Evolutionary conservation across 2,888 invertebrate genomes (phyloP).

Genomic region (Pocota personata): DNA sequence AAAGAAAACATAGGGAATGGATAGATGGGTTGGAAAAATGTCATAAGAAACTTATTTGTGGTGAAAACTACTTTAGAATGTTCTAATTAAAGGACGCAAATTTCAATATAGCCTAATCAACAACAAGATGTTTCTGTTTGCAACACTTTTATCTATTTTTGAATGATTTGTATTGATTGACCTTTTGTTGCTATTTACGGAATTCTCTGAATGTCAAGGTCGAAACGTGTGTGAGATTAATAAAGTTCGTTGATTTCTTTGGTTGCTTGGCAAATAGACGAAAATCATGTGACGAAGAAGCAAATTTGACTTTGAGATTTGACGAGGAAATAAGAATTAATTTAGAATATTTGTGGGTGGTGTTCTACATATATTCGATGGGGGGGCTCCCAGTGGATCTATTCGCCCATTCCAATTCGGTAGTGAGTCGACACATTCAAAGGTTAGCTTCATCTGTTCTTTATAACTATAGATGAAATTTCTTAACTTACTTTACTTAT

Average conservation of each 20-base stretch:
- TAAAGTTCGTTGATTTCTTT: background rate
- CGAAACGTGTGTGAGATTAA: background rate
- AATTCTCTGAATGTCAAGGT: slow-evolving; percentile 30
- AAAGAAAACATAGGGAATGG: background rate
- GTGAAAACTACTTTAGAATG: slow-evolving; percentile 7
- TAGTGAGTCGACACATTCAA: too few species aligned
- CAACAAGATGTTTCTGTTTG: background rate
- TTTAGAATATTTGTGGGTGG: background rate
- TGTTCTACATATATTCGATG: background rate
- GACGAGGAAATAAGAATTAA: background rate
- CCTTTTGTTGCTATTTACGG: slow-evolving; percentile 8
- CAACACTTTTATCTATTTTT: slow-evolving; percentile 4
- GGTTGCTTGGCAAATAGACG: background rate
- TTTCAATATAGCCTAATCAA: background rate
- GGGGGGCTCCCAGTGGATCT: too few species aligned
- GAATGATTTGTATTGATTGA: slow-evolving; percentile 14
- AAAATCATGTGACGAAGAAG: background rate
- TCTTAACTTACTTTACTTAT: too few species aligned
- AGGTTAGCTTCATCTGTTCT: too few species aligned
- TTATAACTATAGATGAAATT: too few species aligned
- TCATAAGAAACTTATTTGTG: slow-evolving; percentile 3
- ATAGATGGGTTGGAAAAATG: background rate
- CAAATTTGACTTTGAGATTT: background rate
- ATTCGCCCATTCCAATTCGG: too few species aligned
- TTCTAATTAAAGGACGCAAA: slow-evolving; percentile 13